Percentiles rank a stretch among this genome's conserved stretches.
Evolutionary conservation across 2,888 invertebrate genomes (phyloP).

Genomic region (Tipula helvola): DNA sequence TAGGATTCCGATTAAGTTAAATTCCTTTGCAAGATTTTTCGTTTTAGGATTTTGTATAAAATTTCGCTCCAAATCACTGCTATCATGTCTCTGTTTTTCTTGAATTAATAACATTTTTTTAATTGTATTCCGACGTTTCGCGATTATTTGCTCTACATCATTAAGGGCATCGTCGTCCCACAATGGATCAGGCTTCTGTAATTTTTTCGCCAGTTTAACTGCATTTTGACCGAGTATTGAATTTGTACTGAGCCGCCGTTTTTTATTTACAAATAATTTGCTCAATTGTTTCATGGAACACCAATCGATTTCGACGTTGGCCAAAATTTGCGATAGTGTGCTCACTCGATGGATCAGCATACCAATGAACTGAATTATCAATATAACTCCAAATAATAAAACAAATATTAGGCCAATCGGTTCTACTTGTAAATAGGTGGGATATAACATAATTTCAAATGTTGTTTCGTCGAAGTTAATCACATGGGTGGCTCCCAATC

Average conservation of each 20-base stretch:
- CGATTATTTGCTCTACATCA: constrained; percentile 20
- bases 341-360: constrained; percentile 67
- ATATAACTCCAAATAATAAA: constrained; percentile 53
- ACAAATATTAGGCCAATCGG: constrained; percentile 66
- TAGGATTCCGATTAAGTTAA: background rate
- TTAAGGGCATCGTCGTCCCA: constrained; percentile 29
- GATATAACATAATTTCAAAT: constrained; percentile 40
- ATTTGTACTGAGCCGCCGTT: constrained; percentile 25
- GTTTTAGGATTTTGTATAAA: constrained; percentile 19
- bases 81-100: constrained; percentile 25
- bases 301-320: constrained; percentile 48
- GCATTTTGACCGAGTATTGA: constrained; percentile 45
- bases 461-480: constrained; percentile 37
- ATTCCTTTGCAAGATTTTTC: background rate
- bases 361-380: constrained; percentile 57
- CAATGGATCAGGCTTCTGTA: constrained; percentile 37
- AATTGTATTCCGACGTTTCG: constrained; percentile 27
- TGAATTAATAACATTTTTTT: constrained; percentile 27
- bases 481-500: constrained; percentile 43
- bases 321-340: constrained; percentile 60
- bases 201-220: constrained; percentile 43
- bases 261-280: constrained; percentile 16
- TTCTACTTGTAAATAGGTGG: constrained; percentile 51
- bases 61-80: constrained; percentile 31
- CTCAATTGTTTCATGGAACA: constrained; percentile 14